These are phyloP conservation scores for Malurus splendens DNA, from an alignment of 2,797 vertebrate genomes.

Conservation along the genomic window DNA sequence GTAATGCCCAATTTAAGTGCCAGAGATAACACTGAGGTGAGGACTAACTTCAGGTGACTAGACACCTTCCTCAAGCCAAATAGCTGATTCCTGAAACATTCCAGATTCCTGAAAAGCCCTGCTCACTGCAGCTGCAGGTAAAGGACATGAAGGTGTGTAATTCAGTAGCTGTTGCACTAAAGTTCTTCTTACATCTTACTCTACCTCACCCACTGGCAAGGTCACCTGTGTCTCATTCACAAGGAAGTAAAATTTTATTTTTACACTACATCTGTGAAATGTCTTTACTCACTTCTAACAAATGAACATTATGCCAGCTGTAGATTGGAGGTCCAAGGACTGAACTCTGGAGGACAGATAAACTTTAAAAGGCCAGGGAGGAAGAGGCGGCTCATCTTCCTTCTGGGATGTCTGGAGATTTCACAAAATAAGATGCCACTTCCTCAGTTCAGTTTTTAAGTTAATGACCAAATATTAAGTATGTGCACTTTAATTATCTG, in stretches of 20 bases:
- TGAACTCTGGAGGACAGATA: not conserved
- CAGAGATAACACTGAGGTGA: not conserved
- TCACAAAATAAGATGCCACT: not conserved
- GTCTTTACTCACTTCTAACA: not conserved
- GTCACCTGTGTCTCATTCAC: not conserved
- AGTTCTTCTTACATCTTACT: not conserved
- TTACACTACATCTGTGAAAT: not conserved
- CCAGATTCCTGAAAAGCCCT: not conserved
- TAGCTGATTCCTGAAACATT: not conserved
- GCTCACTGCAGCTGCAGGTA: not conserved
- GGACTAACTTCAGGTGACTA: not conserved
- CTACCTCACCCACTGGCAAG: not conserved
- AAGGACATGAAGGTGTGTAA: not conserved
- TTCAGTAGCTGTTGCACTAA: not conserved
- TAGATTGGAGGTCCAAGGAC: fast-evolving
- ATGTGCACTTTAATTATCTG: not conserved
- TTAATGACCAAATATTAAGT: not conserved
- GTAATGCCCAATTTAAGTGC: not conserved
- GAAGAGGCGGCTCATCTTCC: not conserved
- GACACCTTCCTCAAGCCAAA: not conserved
- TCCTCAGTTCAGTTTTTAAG: not conserved
- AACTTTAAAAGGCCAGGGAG: not conserved
- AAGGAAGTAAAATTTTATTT: not conserved
- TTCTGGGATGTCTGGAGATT: not conserved
- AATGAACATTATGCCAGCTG: not conserved